phyloP scores from a whole-genome alignment of 2,113 vertebrate species.

The Carassius auratus region DNA sequence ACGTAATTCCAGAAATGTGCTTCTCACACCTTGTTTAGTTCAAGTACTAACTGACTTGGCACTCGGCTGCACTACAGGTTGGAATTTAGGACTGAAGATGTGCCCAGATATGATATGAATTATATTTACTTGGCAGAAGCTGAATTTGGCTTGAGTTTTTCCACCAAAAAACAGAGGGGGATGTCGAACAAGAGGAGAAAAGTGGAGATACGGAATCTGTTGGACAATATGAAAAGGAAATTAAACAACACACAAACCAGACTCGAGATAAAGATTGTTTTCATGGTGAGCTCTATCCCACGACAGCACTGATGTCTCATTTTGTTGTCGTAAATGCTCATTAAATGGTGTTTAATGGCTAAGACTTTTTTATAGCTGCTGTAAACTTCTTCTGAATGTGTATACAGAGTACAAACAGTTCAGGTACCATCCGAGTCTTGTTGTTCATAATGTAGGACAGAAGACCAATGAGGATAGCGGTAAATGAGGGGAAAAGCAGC shows the following conservation, averaged over 20 bases:
- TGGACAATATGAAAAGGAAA: slow-evolving; percentile 80
- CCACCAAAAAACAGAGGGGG: slow-evolving; percentile 30
- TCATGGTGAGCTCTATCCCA: slow-evolving; percentile 70
- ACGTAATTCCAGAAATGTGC: neutral
- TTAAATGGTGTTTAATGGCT: neutral
- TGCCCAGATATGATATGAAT: slow-evolving; percentile 56
- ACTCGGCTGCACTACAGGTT: slow-evolving; percentile 2
- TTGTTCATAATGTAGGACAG: neutral
- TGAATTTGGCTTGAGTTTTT: slow-evolving; percentile 49
- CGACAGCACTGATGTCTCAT: slow-evolving; percentile 54
- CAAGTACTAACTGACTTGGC: neutral
- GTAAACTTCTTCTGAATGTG: slow-evolving; percentile 17
- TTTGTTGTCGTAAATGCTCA: slow-evolving; percentile 66
- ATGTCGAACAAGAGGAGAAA: slow-evolving; percentile 40
- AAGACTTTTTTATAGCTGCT: neutral
- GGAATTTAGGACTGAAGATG: slow-evolving; percentile 17
- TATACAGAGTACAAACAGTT: neutral
- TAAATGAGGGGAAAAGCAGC: slow-evolving; percentile 62
- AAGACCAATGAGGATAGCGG: slow-evolving; percentile 17
- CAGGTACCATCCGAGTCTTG: neutral
- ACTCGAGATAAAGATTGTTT: slow-evolving; percentile 69
- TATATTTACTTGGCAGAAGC: slow-evolving; percentile 60
- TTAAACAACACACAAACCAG: slow-evolving; percentile 71
- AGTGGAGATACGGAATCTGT: slow-evolving; percentile 69
- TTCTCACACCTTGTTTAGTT: neutral